A percentile compares a stretch with the other conserved stretches of the same genome.
phyloP scores from a whole-genome alignment of 2,113 vertebrate genomes.

The Damaliscus lunatus region DNA sequence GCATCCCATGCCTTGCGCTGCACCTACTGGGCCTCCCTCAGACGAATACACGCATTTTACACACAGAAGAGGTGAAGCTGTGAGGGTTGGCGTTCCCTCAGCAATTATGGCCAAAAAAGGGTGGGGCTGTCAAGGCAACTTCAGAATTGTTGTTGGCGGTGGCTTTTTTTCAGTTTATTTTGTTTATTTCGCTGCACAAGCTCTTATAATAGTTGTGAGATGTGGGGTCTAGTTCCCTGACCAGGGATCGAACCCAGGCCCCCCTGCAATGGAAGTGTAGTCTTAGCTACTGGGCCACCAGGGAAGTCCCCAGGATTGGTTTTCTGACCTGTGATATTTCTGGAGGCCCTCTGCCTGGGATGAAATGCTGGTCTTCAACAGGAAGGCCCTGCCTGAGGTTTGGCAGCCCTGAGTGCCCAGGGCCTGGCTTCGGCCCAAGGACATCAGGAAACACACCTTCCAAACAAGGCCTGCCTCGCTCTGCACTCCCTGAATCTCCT shows the following conservation, averaged over 20 bases:
- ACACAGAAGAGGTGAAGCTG: neutral
- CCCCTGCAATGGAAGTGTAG: neutral
- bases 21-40: neutral
- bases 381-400: neutral
- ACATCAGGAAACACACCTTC: fast-evolving
- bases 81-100: neutral
- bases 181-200: neutral
- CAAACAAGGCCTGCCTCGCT: fast-evolving
- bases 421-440: neutral
- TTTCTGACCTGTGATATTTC: neutral
- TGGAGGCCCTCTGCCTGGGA: neutral
- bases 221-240: neutral
- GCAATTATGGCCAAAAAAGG: neutral
- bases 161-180: neutral
- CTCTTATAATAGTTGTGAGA: neutral
- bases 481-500: neutral
- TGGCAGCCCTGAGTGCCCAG: neutral
- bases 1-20: fast-evolving
- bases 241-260: neutral
- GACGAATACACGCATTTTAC: neutral
- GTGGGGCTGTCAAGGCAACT: neutral
- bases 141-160: neutral
- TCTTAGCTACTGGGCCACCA: neutral
- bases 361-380: neutral
- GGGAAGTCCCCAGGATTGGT: neutral